phyloP scores from a whole-genome alignment of 1,140 invertebrate genomes.

The Acromyrmex heyeri region DNA sequence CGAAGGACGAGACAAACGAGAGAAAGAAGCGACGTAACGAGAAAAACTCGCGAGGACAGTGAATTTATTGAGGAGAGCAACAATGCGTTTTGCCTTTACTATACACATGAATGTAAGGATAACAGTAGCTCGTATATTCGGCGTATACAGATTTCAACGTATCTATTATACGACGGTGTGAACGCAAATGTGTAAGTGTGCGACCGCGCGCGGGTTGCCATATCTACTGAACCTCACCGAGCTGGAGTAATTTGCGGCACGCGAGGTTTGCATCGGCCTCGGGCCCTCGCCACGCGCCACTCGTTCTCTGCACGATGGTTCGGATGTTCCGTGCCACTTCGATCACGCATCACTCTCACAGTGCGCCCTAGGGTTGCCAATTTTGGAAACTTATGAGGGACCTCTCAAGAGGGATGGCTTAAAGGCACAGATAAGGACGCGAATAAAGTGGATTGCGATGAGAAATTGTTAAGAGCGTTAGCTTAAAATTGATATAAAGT shows the following conservation, averaged over 20 bases:
- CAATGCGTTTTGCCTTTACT: constrained; percentile 22
- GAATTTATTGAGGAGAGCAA: constrained; percentile 34
- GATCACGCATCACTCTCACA: constrained; percentile 38
- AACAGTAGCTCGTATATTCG: constrained; percentile 19
- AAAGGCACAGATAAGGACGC: not conserved
- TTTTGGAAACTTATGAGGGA: not conserved
- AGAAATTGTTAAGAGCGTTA: not conserved
- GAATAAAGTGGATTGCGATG: not conserved
- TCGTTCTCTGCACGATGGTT: constrained; percentile 24
- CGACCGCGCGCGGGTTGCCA: constrained; percentile 71
- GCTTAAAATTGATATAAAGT: not conserved
- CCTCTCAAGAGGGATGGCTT: not conserved
- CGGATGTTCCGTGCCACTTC: constrained; percentile 29
- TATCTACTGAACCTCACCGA: constrained; percentile 72
- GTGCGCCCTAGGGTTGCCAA: not conserved
- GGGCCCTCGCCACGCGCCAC: constrained; percentile 78
- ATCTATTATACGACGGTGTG: constrained; percentile 45
- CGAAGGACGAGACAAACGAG: constrained; percentile 12
- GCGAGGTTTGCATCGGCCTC: constrained; percentile 76
- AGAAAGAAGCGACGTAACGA: constrained; percentile 27
- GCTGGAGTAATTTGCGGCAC: constrained; percentile 82
- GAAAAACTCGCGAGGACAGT: constrained; percentile 17
- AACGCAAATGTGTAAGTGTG: constrained; percentile 76
- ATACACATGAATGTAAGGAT: constrained; percentile 13
- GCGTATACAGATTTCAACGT: constrained; percentile 28